Evolutionary conservation across 2,113 vertebrate species (phyloP).

Genomic region (Pyxicephalus adspersus): DNA sequence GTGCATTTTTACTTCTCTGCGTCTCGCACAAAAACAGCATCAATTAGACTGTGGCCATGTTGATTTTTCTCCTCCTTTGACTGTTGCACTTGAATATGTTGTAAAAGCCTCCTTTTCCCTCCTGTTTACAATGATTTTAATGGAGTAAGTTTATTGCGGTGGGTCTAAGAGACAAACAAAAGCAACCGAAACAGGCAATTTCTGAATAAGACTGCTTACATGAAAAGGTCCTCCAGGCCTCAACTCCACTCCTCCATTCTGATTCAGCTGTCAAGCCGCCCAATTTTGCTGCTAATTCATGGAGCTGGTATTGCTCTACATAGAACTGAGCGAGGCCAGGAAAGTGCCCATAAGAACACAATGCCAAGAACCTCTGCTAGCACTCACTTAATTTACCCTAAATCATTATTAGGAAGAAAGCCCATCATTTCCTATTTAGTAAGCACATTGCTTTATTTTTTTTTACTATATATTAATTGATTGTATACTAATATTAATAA

Average conservation of each 20-base stretch:
- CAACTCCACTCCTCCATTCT: slow-evolving; percentile 62
- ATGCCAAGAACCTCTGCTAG: not conserved
- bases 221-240: slow-evolving; percentile 68
- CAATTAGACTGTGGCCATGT: slow-evolving; percentile 73
- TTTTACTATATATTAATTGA: too few relatives aligned
- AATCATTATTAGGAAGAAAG: not conserved
- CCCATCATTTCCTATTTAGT: not conserved
- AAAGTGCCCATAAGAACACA: slow-evolving; percentile 58
- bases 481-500: too few relatives aligned
- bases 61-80: slow-evolving; percentile 63
- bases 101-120: slow-evolving; percentile 68
- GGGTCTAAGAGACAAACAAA: slow-evolving; percentile 66
- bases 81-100: slow-evolving; percentile 71
- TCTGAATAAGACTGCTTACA: slow-evolving; percentile 67
- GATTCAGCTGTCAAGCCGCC: slow-evolving; percentile 63
- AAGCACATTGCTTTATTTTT: not conserved
- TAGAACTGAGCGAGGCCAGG: slow-evolving; percentile 60
- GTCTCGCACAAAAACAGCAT: slow-evolving; percentile 71
- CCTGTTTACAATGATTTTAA: slow-evolving; percentile 66
- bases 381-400: not conserved
- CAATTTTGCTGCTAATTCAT: slow-evolving; percentile 63
- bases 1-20: slow-evolving; percentile 68
- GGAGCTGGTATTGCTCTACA: slow-evolving; percentile 68
- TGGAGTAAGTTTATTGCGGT: slow-evolving; percentile 68
- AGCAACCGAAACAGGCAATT: slow-evolving; percentile 61